Evolutionary conservation across 2,888 invertebrate genomes (phyloP).

Genomic region (Cheilosia urbana): DNA sequence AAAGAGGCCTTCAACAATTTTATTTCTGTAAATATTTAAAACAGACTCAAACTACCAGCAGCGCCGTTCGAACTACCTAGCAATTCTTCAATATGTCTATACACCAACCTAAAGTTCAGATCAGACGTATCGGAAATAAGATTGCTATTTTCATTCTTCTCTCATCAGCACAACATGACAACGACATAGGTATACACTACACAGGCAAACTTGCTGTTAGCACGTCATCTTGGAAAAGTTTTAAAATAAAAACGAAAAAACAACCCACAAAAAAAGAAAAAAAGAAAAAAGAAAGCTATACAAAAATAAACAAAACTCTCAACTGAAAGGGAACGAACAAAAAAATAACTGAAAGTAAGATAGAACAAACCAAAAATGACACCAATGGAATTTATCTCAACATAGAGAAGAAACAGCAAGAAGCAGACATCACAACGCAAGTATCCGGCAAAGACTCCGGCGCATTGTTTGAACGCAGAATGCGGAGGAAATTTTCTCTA

Average conservation of each 20-base stretch:
- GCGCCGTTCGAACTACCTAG: background rate
- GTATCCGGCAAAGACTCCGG: conserved; percentile 38
- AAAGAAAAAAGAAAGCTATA: background rate
- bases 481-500: conserved; percentile 29
- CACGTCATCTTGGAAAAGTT: conserved; percentile 18
- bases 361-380: conserved; percentile 29
- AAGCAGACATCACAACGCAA: conserved; percentile 45
- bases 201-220: background rate
- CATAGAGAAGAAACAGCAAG: conserved; percentile 22
- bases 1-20: too few species aligned
- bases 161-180: conserved; percentile 40
- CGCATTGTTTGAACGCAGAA: conserved; percentile 33
- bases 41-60: background rate
- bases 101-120: conserved; percentile 45
- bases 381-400: conserved; percentile 49
- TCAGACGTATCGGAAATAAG: conserved; percentile 18
- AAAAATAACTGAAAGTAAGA: background rate
- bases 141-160: conserved; percentile 54
- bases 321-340: background rate
- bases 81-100: background rate
- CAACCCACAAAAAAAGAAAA: conserved; percentile 4
- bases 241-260: conserved; percentile 13
- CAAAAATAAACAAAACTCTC: conserved; percentile 31
- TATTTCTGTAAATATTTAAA: background rate
- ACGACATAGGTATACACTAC: conserved; percentile 26